Evolutionary conservation across 2,888 invertebrate genomes (phyloP), one percentile per base, ranked within the genome.

Genomic region (Achlya flavicornis): DNA sequence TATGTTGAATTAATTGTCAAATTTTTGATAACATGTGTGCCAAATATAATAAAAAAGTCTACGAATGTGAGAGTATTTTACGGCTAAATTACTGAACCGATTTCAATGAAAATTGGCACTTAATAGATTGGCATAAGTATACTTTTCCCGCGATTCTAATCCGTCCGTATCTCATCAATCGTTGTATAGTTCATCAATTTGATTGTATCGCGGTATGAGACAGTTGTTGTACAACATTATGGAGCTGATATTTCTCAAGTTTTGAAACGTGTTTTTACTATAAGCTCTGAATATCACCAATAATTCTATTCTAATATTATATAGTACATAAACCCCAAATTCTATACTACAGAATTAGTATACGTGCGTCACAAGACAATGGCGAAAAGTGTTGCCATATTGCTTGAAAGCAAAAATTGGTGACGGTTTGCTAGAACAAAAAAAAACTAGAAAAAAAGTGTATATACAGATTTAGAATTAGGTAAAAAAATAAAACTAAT

Each of bases 371-470:
- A 59, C 35, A 7, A 19, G 8, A 19, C 3, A 19, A 53, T 53
- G 53, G 53, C 53, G 53, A 19, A 4, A 12, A 60, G 60, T 71
- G 67, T 64, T 75, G 70, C 73, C 74, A 71, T 16, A 59, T 16
- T 19, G 58, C 58, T 59, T 11, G 53, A 19, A 38, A 58, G 48
- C 33, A 67, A 64, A 43, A 26, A 66, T 32, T 64, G 84, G 84
- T 84, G 84, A 77, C 74, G 84, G 84, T 76, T 71, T 69, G 61
- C 41, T 57, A 69, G 35, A 66, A 16, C 48, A 62, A 67, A 65
- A 66, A 64, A 61, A 8, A 19, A 12, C 14, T 7, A 64, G 68
- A 43, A 38, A 66, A 61, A 63, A 26, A 19, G 32, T 61, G 53
- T 53, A 53, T 19, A 53, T 53, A 53, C 53, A 53, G 8, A 53